Evolutionary conservation across 2,113 vertebrate genomes (phyloP), one percentile per base, ranked within the genome.

Genomic region (Osmerus mordax): DNA sequence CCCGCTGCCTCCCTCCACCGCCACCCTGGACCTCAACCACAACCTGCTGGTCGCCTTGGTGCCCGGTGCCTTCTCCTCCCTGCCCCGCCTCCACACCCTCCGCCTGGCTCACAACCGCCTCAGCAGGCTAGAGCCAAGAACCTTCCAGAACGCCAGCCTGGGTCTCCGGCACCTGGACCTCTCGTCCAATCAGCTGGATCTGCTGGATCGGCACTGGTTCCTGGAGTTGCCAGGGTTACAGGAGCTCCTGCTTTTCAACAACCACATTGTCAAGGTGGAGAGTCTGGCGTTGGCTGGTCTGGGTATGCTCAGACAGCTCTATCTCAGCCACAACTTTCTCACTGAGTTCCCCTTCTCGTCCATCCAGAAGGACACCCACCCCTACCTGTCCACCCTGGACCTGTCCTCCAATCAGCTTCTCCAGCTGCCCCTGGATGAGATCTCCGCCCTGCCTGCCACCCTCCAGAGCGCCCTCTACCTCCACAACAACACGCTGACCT

Each of bases 281-380:
- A 89, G 89, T 47, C 70, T 87, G 0, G 94, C 95, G 0, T 92
- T 99, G 16, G 29, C 83, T 11, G 88, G 87, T 32, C 91, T 98
- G 52, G 78, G 84, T 0, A 86, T 87, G 11, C 86, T 99, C 67
- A 88, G 85, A 3, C 96, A 94, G 78, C 92, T 94, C 81, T 98
- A 99, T 89, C 77, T 99, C 67, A 97, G 97, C 81, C 95, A 96
- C 83, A 99, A 99, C 88, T 91, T 88, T 19, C 91, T 99, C 70
- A 95, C 92, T 0, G 87, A 93, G 75, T 98, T 99, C 81, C 95
- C 97, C 12, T 95, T 98, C 85, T 86, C 82, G 15, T 89, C 91
- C 0, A 89, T 98, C 79, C 94, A 93, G 23, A 85, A 91, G 68
- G 90, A 94, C 84, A 94, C 88, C 58, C 92, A 91, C 80, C 84